Conservation (phyloP, 2,113 vertebrate species). For the Zosterops japonicus region DNA sequence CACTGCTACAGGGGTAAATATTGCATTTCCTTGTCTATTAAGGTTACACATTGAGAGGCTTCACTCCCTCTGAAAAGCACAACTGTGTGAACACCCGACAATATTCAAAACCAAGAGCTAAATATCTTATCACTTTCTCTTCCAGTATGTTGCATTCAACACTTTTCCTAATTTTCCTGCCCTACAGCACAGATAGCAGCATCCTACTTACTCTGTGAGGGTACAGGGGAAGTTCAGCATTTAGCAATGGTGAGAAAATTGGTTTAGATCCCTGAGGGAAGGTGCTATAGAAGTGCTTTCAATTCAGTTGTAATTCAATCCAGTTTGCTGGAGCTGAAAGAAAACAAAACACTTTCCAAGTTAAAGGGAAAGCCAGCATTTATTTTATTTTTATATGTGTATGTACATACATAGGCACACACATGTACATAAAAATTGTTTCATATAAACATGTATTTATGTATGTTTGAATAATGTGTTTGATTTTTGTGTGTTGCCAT, state of each 20-base stretch:
- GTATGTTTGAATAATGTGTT: not conserved
- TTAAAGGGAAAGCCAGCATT: not conserved
- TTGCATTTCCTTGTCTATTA: not conserved
- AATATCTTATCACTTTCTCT: not conserved
- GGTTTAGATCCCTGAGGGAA: slow-evolving; percentile 25
- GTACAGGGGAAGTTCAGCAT: not conserved
- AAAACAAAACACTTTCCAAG: not conserved
- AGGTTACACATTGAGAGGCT: not conserved
- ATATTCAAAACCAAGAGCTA: not conserved
- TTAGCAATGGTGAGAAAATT: slow-evolving; percentile 34
- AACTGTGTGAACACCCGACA: not conserved
- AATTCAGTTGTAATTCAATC: not conserved
- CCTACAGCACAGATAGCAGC: not conserved
- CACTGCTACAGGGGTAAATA: fast-evolving
- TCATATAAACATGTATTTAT: not conserved
- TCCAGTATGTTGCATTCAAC: not conserved
- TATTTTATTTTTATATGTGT: not conserved
- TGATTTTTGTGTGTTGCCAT: not conserved
- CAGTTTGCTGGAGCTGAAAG: slow-evolving; percentile 1
- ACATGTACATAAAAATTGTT: fast-evolving
- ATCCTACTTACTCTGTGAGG: not conserved
- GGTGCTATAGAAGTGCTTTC: not conserved
- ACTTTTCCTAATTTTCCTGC: not conserved
- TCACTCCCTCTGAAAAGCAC: not conserved
- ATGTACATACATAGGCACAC: not conserved